Evolutionary conservation across 2,113 vertebrate genomes (phyloP), one percentile per base, ranked within the genome.

Genomic region (Ifrita kowaldi): DNA sequence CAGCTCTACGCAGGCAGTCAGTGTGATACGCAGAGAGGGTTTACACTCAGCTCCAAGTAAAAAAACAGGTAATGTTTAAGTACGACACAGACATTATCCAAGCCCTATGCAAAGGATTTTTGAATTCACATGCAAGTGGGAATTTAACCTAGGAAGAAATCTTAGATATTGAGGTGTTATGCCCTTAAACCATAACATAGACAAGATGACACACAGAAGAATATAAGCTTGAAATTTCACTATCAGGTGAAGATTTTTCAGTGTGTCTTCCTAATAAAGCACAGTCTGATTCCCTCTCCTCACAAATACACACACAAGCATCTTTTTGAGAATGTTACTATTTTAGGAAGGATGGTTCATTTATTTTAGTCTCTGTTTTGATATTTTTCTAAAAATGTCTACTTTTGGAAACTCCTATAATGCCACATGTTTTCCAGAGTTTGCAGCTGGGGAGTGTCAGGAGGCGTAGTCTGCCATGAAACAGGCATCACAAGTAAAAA

Each of bases 171-270:
- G 35, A 6, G 4, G 14, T 65, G 26, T 70, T 47, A 56, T 9
- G 32, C 5, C 8, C 20, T 90, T 80, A 93, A 90, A 69, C 11
- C 49, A 63, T 65, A 93, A 95, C 80, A 86, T 23, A 57, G 71
- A 84, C 69, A 84, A 78, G 60, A 49, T 37, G 63, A 71, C 15
- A 87, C 12, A 83, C 6, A 60, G 33, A 41, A 75, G 75, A 89
- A 84, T 70, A 81, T 47, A 89, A 62, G 28, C 32, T 55, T 96
- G 84, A 89, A 92, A 84, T 79, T 46, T 57, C 52, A 55, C 22
- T 41, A 13, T 60, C 30, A 59, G 4, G 16, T 63, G 24, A 73
- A 81, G 50, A 70, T 53, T 90, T 93, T 74, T 78, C 35, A 41
- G 0, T 55, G 24, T 18, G 14, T 28, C 27, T 75, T 92, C 35